These are phyloP conservation scores for Fulica atra DNA, from an alignment of 2,113 vertebrate species.

Conservation along the genomic window DNA sequence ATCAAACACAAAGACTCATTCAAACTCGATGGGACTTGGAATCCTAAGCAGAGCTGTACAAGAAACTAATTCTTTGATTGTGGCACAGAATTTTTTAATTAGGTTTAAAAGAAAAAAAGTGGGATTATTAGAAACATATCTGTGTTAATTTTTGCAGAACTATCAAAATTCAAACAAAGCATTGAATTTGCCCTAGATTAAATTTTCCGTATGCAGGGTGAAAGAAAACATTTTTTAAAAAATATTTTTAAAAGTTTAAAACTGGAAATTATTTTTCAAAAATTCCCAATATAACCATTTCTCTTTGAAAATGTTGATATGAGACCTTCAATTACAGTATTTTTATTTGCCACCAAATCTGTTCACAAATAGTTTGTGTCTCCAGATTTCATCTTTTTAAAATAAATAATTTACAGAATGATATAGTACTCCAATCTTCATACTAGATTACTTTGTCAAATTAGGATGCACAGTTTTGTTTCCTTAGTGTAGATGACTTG, in stretches of 20 bases:
- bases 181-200: not conserved
- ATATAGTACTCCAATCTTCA: not conserved
- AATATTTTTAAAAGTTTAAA: not conserved
- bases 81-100: not conserved
- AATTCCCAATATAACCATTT: not conserved
- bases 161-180: not conserved
- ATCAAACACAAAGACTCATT: constrained; percentile 58
- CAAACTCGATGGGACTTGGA: constrained; percentile 31
- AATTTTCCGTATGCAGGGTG: not conserved
- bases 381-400: not conserved
- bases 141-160: not conserved
- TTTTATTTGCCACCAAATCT: not conserved
- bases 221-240: not conserved
- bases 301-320: not conserved
- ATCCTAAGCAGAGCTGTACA: constrained; percentile 41
- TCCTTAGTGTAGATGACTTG: not conserved
- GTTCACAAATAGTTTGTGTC: not conserved
- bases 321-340: not conserved
- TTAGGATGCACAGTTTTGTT: not conserved
- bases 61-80: constrained; percentile 39
- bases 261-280: not conserved
- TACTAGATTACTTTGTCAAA: not conserved
- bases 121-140: not conserved
- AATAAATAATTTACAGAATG: not conserved
- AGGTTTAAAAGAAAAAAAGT: not conserved